Evolutionary conservation across 2,888 invertebrate genomes (phyloP).

Genomic region (Mystacides longicornis): DNA sequence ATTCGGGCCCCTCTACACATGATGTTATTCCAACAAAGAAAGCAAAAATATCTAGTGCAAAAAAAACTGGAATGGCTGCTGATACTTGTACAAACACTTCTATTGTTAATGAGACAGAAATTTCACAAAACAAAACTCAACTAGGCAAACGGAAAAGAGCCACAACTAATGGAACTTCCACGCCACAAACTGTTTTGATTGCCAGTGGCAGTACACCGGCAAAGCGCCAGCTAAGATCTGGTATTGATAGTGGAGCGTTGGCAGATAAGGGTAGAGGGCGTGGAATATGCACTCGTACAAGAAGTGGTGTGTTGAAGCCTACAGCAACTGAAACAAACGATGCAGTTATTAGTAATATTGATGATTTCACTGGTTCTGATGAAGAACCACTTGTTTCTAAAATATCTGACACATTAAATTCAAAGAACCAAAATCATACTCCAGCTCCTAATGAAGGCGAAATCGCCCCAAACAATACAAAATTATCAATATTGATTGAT

Average conservation of each 20-base stretch:
- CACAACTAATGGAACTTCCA: no score
- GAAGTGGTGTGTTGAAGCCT: neutral
- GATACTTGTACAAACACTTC: neutral
- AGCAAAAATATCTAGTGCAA: no score
- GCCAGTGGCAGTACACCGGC: no score
- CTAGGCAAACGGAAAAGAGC: no score
- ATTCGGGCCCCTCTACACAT: no score
- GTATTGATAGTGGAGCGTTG: no score
- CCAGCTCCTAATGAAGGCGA: neutral
- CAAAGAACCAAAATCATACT: neutral
- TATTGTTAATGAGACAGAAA: neutral
- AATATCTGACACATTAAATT: constrained; percentile 29
- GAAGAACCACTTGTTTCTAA: constrained; percentile 57
- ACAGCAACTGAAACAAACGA: neutral
- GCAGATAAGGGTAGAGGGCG: neutral
- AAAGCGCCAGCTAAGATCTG: no score
- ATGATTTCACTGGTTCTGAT: constrained; percentile 52
- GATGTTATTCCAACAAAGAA: no score
- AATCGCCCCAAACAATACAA: constrained; percentile 2
- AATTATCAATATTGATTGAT: constrained; percentile 11
- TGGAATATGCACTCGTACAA: neutral
- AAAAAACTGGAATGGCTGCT: neutral
- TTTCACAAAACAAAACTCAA: neutral
- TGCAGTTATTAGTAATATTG: neutral
- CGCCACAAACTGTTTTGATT: no score